Percentiles rank a stretch among this genome's conserved stretches.
Evolutionary conservation across 2,888 invertebrate species (phyloP).

Genomic region (Podotricha telesiphe): DNA sequence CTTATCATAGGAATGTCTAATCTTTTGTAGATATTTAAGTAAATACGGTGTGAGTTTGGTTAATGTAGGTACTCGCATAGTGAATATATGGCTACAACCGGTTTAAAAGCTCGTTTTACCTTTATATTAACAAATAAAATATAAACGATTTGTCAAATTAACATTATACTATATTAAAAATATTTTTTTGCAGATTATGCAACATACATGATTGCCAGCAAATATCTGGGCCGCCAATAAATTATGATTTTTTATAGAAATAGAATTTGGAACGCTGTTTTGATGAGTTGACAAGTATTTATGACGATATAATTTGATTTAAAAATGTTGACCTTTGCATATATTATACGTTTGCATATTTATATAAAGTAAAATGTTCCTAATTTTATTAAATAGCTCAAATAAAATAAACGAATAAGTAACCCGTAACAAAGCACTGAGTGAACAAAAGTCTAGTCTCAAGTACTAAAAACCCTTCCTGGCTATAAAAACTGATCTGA

Average conservation of each 20-base stretch:
- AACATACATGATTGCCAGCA: conserved; percentile 27
- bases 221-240: conserved; percentile 31
- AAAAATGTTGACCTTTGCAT: not conserved
- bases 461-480: conserved; percentile 5
- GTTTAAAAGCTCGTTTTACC: conserved; percentile 31
- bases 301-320: conserved; percentile 8
- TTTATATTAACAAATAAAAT: conserved; percentile 30
- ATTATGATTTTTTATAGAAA: conserved; percentile 29
- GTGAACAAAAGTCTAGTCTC: conserved; percentile 22
- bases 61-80: not conserved
- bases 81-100: conserved; percentile 30
- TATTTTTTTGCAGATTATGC: conserved; percentile 34
- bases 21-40: not conserved
- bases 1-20: not conserved
- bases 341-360: not conserved
- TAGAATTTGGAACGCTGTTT: conserved; percentile 11
- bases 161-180: conserved; percentile 32
- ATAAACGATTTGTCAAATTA: conserved; percentile 43
- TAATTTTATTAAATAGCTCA: not conserved
- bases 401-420: conserved; percentile 19
- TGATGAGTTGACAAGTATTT: conserved; percentile 16
- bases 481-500: conserved; percentile 26
- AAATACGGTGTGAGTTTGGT: not conserved
- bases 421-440: conserved; percentile 18
- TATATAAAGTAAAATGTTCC: not conserved